These are phyloP conservation scores for Cuniculus paca DNA, from an alignment of 2,797 vertebrate species.

Conservation along the genomic window DNA sequence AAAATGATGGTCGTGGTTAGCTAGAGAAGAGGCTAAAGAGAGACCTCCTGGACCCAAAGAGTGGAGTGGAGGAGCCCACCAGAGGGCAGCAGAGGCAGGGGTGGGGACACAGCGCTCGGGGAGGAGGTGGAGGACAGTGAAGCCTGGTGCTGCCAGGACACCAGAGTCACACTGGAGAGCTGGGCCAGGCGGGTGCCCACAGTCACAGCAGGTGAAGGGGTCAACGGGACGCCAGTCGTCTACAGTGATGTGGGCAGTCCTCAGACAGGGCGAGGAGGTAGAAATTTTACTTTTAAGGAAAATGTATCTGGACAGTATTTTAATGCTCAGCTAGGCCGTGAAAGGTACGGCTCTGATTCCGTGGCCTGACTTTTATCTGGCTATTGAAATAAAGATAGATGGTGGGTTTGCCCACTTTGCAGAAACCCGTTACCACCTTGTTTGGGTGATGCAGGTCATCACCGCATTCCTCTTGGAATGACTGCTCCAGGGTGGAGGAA, in stretches of 20 bases:
- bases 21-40: neutral
- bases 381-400: neutral
- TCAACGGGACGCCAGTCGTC: neutral
- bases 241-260: neutral
- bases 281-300: neutral
- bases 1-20: neutral
- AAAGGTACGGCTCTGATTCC: neutral
- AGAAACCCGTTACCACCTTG: fast-evolving
- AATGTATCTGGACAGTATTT: neutral
- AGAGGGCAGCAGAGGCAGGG: neutral
- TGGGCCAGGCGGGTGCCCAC: fast-evolving
- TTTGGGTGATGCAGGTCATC: neutral
- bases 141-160: fast-evolving
- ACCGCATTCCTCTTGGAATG: fast-evolving
- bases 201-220: neutral
- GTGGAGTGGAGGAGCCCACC: neutral
- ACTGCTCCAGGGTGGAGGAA: fast-evolving
- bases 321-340: fast-evolving
- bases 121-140: neutral
- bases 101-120: neutral
- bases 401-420: neutral
- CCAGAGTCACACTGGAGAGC: fast-evolving
- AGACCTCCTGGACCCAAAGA: neutral
- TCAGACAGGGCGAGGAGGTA: neutral
- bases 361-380: neutral